Base-by-base conservation (phyloP, 2,797 vertebrate species). In the Epinephelus awoara region DNA sequence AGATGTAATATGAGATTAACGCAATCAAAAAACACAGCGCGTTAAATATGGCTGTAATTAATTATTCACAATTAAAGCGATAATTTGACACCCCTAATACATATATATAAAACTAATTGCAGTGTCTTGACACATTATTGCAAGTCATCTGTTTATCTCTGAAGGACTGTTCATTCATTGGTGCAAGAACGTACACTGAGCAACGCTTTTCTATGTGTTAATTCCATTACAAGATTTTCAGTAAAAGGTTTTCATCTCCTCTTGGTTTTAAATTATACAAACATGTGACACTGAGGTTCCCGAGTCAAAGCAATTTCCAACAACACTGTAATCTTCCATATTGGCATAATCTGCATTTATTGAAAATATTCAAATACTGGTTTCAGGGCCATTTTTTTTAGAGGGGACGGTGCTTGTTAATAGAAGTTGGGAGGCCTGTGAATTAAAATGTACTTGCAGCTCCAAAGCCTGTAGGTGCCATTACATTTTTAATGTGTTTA, bases 401-500 rank as follows among this genome's bases (percentile, higher is more conserved):
- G 71, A 67, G 23, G 58, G 71, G 82, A 74, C 64, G 74, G 50
- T 14, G 23, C 79, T 84, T 65, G 75, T 85, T 82, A 90, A 91
- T 84, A 73, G 86, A 82, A 88, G 44, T 82, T 79, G 54, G 72
- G 77, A 83, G 87, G 64, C 79, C 77, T 74, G 67, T 77, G 85
- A 88, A 93, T 92, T 89, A 92, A 92, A 91, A 93, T 87, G 88
- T 84, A 88, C 77, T 89, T 83, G 84, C 62, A 76, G 85, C 86
- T 87, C 91, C 57, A 87, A 90, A 90, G 91, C 93, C 94, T 93
- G 90, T 92, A 93, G 91, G 93, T 93, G 82, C 85, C 89, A 92
- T 94, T 94, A 77, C 90, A 94, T 93, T 90, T 93, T 94, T 93
- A 93, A 95, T 94, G 90, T 94, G 94, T 95, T 95, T 94, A 94